phyloP scores from a whole-genome alignment of 35 echinoderm and acorn worm species.

The Antedon bifida region DNA sequence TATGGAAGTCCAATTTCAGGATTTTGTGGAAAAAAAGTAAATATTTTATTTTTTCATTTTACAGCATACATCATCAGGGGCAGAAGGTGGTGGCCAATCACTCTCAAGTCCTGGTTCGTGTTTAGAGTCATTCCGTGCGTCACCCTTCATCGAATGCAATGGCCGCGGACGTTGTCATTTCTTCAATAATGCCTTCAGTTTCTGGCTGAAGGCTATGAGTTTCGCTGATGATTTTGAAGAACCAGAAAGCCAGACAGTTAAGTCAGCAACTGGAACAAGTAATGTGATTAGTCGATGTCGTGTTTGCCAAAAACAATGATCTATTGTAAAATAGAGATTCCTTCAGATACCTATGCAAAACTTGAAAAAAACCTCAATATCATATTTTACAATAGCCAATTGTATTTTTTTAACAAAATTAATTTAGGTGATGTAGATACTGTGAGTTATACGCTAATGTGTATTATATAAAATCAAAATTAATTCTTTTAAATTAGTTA shows the following conservation, averaged over 20 bases:
- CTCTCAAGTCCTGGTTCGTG: conserved; percentile 80
- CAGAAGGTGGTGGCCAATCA: conserved; percentile 66
- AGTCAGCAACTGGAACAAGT: conserved; percentile 39
- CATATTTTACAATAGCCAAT: too few species aligned
- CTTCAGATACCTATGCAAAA: too few species aligned
- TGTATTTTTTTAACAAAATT: too few species aligned
- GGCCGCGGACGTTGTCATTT: conserved; percentile 80
- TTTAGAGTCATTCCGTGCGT: conserved; percentile 74
- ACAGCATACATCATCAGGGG: conserved; percentile 85
- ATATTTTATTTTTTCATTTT: neutral
- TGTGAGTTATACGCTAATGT: too few species aligned
- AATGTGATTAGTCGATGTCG: conserved; percentile 60
- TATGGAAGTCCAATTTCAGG: too few species aligned
- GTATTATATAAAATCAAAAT: too few species aligned
- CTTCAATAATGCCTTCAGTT: conserved; percentile 82
- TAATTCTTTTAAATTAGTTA: too few species aligned
- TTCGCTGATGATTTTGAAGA: conserved; percentile 33
- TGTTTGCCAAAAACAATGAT: conserved; percentile 56
- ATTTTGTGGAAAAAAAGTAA: too few species aligned
- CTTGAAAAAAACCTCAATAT: too few species aligned
- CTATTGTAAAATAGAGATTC: neutral
- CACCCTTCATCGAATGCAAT: conserved; percentile 99
- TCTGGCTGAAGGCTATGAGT: conserved; percentile 66
- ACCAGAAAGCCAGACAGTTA: conserved; percentile 40
- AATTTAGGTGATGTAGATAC: too few species aligned